Percentiles rank a stretch among this genome's conserved stretches.
Conservation (phyloP, 2,797 vertebrate genomes). For the Urophycis tenuis region DNA sequence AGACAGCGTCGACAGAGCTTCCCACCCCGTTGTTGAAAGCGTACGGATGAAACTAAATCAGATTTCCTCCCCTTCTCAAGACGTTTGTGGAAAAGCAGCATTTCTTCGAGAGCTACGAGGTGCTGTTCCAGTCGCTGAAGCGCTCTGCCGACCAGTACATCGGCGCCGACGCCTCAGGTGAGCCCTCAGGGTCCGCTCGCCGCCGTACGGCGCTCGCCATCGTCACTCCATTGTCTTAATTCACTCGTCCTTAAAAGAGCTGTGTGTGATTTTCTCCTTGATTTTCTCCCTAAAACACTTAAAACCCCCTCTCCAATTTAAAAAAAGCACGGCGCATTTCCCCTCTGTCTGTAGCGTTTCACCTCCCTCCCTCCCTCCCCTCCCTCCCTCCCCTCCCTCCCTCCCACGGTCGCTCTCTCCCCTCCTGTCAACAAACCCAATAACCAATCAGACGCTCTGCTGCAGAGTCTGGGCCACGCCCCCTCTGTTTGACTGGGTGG, state of each 20-base stretch:
- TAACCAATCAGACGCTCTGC: conserved; percentile 38
- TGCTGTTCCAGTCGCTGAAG: conserved; percentile 84
- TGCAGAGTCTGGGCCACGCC: conserved; percentile 35
- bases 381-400: conserved; percentile 26
- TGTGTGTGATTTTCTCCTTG: background rate
- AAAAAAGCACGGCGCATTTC: conserved; percentile 6
- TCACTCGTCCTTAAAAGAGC: background rate
- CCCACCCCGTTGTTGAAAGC: background rate
- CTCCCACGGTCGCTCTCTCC: conserved; percentile 31
- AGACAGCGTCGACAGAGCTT: background rate
- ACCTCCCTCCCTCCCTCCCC: conserved; percentile 23
- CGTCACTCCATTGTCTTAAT: background rate
- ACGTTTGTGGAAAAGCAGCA: conserved; percentile 85
- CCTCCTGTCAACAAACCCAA: conserved; percentile 33
- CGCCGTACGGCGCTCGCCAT: background rate
- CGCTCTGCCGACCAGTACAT: conserved; percentile 80
- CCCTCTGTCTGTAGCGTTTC: background rate
- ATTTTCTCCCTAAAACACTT: background rate
- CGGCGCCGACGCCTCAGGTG: conserved; percentile 83
- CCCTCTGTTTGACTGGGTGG: conserved; percentile 44
- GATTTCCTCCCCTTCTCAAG: conserved; percentile 64
- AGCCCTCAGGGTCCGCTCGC: conserved; percentile 31
- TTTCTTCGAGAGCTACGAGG: conserved; percentile 90
- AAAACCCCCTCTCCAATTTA: background rate
- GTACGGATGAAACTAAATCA: background rate